phyloP scores from a whole-genome alignment of 2,113 vertebrate species.

The Clupea harengus region DNA sequence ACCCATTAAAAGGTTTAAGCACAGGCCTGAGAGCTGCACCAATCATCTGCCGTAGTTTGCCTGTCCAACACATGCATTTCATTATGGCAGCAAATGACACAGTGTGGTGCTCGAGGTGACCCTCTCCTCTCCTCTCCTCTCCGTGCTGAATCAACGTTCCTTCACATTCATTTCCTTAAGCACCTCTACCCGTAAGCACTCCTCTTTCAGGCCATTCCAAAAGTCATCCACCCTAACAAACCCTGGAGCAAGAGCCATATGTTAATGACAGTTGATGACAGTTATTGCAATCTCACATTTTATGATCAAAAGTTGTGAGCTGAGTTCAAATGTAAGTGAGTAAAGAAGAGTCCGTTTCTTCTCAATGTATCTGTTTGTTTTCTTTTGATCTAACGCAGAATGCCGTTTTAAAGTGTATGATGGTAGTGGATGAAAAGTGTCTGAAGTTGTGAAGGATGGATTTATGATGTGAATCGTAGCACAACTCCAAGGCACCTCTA shows the following conservation, averaged over 20 bases:
- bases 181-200: neutral
- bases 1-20: slow-evolving; percentile 37
- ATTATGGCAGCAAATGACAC: neutral
- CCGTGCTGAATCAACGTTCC: neutral
- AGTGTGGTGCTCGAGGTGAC: neutral
- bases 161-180: slow-evolving; percentile 2
- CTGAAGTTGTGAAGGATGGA: too few relatives aligned
- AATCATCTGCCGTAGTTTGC: neutral
- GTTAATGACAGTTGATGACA: neutral
- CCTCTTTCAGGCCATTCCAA: neutral
- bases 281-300: neutral
- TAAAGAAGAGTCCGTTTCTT: neutral
- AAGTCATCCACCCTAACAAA: neutral
- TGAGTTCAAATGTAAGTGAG: neutral
- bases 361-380: neutral
- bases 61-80: neutral
- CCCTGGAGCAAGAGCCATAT: neutral
- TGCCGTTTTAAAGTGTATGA: too few relatives aligned
- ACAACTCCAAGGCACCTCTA: too few relatives aligned
- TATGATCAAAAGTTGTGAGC: neutral
- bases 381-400: neutral
- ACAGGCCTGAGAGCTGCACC: slow-evolving; percentile 12
- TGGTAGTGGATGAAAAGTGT: too few relatives aligned
- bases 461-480: too few relatives aligned
- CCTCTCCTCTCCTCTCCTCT: neutral